Evolutionary conservation across 2,888 invertebrate genomes (phyloP), one percentile per base, ranked within the genome.

Genomic region (Caenorhabditis sp.): DNA sequence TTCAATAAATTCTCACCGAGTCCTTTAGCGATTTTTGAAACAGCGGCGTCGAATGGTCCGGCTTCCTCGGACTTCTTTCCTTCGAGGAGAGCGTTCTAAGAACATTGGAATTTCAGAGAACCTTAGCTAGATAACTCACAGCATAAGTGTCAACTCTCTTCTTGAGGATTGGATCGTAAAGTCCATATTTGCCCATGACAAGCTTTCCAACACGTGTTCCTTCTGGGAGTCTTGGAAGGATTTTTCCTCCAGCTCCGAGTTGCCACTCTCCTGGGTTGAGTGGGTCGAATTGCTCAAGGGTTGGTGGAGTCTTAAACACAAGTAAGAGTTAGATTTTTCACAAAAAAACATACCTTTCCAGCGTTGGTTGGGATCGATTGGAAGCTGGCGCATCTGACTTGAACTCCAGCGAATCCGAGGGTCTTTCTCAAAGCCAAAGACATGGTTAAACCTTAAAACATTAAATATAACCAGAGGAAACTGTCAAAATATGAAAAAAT

Each of bases 111-210:
- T 50, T 19, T 8, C n/a, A 49, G 5, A 1, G 10, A n/a, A n/a
- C n/a, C n/a, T n/a, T n/a, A n/a, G n/a, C n/a, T n/a, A n/a, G n/a
- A 51, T 1, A 61, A 69, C 81, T 49, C 24, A 83, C 82, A 27
- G 82, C 76, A 68, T 81, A 83, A 27, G 80, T 79, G 62, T 83
- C 78, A 55, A 84, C 83, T 61, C 81, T 73, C 76, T 84, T 83
- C 63, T 74, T 74, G 66, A 84, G 81, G 21, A 81, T 76, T 65
- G 86, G 86, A 55, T 83, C 81, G 66, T 86, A 86, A 50, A 86
- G 82, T 19, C 86, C 86, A 69, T 86, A 86, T 77, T 86, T 86
- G 62, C 86, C 86, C 86, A 86, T 86, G 14, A 86, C 84, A 60
- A 86, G 80, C 55, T 84, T 82, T 59, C 86, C 86, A 64, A 77